A percentile compares a stretch with the other conserved stretches of the same genome.
These are phyloP conservation scores for Leptodactylus fuscus DNA, from an alignment of 2,113 vertebrate genomes.

Conservation along the genomic window DNA sequence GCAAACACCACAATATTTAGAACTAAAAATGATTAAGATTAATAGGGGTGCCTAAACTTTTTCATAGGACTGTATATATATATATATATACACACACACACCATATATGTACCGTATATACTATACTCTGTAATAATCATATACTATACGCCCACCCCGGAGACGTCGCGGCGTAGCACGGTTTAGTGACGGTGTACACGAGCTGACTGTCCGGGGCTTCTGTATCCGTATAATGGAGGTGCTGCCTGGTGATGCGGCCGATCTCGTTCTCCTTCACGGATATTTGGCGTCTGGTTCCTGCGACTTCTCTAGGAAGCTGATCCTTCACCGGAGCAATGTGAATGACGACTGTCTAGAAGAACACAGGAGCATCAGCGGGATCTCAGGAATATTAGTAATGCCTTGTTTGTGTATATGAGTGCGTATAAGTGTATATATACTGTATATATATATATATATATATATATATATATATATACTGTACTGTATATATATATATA, in stretches of 20 bases:
- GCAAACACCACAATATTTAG: too few species aligned
- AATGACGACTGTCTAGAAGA: conserved; percentile 72
- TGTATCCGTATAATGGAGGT: conserved; percentile 76
- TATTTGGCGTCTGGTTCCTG: conserved; percentile 70
- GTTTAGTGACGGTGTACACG: conserved; percentile 70
- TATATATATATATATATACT: too few species aligned
- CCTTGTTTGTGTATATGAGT: too few species aligned
- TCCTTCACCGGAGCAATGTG: conserved; percentile 76
- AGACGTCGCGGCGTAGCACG: conserved; percentile 74
- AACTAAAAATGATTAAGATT: too few species aligned
- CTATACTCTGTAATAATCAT: too few species aligned
- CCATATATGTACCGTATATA: too few species aligned
- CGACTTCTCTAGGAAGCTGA: conserved; percentile 74
- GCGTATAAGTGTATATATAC: too few species aligned
- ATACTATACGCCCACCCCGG: not conserved
- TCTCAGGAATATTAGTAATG: not conserved
- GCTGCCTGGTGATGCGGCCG: conserved; percentile 71
- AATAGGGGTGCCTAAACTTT: too few species aligned
- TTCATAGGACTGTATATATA: too few species aligned
- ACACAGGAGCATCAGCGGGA: not conserved
- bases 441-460: too few species aligned
- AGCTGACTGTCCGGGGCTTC: conserved; percentile 77
- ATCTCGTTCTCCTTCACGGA: conserved; percentile 78
- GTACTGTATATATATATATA: too few species aligned
- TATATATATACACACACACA: too few species aligned